Evolutionary conservation across 23 tunicate genomes (phyloP).

Genomic region (Trididemnum miniatum): DNA sequence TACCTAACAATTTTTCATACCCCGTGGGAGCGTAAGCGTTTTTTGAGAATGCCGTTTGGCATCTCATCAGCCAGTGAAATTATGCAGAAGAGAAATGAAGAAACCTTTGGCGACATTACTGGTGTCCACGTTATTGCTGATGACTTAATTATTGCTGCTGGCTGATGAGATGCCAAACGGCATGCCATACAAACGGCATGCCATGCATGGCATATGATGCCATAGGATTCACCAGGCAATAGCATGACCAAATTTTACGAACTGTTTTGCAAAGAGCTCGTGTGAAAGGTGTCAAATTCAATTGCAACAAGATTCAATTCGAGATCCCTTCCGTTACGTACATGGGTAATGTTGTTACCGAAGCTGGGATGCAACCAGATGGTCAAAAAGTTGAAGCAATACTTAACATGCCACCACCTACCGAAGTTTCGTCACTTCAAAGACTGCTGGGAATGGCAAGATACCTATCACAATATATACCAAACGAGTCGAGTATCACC

Average conservation of each 20-base stretch:
- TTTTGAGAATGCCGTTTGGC: conserved; percentile 50
- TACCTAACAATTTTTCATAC: conserved; percentile 36
- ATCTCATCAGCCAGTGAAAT: conserved; percentile 41
- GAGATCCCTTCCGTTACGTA: conserved; percentile 2
- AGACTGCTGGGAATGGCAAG: not conserved
- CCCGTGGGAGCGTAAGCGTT: conserved; percentile 44
- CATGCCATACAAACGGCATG: no score
- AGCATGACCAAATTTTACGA: conserved; percentile 21
- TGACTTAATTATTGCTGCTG: conserved; percentile 31
- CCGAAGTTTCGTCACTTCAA: not conserved
- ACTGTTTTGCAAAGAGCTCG: not conserved
- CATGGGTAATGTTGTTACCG: conserved; percentile 28
- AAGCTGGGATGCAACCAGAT: conserved; percentile 8
- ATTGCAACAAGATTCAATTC: conserved; percentile 24
- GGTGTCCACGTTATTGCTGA: conserved; percentile 45
- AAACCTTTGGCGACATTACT: conserved; percentile 22
- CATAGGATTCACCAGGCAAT: not conserved
- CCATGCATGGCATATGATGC: no score
- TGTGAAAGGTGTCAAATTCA: conserved; percentile 11
- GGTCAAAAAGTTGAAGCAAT: conserved; percentile 3
- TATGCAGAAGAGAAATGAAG: conserved; percentile 42
- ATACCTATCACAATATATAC: conserved; percentile 22
- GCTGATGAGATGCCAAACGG: not conserved
- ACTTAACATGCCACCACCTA: conserved; percentile 20
- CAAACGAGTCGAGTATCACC: conserved; percentile 28